Evolutionary conservation across 2,113 vertebrate genomes (phyloP).

Genomic region (Smithornis capensis): DNA sequence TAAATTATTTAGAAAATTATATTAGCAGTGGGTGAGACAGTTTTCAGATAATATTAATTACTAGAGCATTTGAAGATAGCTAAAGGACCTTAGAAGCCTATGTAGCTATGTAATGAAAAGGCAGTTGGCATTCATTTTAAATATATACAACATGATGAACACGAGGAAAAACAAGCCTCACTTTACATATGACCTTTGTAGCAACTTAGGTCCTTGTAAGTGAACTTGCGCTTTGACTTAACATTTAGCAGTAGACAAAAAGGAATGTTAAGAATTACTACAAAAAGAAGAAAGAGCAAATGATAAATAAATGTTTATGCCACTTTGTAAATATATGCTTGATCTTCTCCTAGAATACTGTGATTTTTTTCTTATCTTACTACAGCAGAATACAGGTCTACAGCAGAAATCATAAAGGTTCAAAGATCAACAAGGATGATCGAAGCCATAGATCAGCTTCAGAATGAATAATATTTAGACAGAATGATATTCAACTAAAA

Average conservation of each 20-base stretch:
- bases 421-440: background rate
- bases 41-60: background rate
- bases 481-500: background rate
- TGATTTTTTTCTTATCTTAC: background rate
- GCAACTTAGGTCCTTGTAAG: background rate
- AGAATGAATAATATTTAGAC: background rate
- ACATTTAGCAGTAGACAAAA: background rate
- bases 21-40: background rate
- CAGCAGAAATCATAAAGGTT: background rate
- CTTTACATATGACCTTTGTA: background rate
- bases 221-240: rapidly evolving
- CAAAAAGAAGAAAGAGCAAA: background rate
- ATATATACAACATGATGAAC: background rate
- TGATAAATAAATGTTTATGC: background rate
- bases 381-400: background rate
- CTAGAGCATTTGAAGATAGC: background rate
- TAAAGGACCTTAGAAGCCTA: background rate
- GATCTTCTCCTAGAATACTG: background rate
- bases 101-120: background rate
- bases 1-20: background rate
- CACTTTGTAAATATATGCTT: background rate
- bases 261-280: background rate
- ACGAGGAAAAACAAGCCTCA: background rate
- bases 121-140: background rate
- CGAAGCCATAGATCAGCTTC: background rate